These are phyloP conservation scores for Scolopax rusticola DNA, from an alignment of 2,797 vertebrate species.

Conservation along the genomic window DNA sequence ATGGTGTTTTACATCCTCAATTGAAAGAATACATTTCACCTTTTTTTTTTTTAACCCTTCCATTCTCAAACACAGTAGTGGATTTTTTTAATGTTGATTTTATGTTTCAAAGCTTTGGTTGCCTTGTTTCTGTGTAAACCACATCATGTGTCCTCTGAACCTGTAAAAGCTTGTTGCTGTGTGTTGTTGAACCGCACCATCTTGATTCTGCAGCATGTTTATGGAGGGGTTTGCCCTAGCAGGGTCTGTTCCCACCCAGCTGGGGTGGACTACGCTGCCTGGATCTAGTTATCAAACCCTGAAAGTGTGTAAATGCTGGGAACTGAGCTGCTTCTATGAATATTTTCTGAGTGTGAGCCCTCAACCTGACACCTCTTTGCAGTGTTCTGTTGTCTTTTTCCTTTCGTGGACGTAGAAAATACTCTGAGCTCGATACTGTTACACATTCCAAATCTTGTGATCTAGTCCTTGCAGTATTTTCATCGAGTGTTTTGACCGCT, in stretches of 20 bases:
- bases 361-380: not conserved
- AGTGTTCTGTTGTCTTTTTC: not conserved
- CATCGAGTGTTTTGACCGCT: not conserved
- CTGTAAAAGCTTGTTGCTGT: not conserved
- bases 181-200: not conserved
- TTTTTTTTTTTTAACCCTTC: not conserved
- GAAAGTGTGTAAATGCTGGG: not conserved
- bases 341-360: not conserved
- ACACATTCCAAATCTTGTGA: not conserved
- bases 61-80: not conserved
- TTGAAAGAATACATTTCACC: not conserved
- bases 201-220: not conserved
- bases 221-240: not conserved
- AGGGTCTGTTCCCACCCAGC: not conserved
- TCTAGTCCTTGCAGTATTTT: not conserved
- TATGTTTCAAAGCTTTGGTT: not conserved
- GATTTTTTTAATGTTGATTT: rapidly evolving
- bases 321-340: not conserved
- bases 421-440: not conserved
- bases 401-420: not conserved
- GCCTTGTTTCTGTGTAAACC: not conserved
- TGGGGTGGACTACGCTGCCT: not conserved
- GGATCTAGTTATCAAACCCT: not conserved
- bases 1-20: rapidly evolving
- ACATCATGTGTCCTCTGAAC: not conserved